phyloP scores from a whole-genome alignment of 2,113 vertebrate genomes.

The Microtus ochrogaster region DNA sequence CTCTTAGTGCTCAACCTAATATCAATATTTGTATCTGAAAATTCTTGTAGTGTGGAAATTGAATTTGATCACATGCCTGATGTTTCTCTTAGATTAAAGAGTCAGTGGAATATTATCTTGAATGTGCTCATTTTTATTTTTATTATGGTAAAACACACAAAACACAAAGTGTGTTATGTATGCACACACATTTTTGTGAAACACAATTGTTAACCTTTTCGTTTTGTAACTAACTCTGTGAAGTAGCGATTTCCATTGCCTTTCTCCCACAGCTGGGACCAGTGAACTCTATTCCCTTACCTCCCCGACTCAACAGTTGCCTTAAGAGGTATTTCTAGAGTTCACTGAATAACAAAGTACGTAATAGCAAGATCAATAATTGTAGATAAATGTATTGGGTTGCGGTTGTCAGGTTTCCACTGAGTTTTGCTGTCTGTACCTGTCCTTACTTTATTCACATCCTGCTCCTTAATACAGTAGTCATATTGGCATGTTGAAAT shows the following conservation, averaged over 20 bases:
- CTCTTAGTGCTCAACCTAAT: neutral
- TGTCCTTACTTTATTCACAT: slow-evolving; percentile 12
- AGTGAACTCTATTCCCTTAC: neutral
- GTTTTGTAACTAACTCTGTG: neutral
- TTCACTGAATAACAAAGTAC: neutral
- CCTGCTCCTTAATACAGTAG: neutral
- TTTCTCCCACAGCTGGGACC: neutral
- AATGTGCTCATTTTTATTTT: neutral
- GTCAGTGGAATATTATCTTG: slow-evolving; percentile 1
- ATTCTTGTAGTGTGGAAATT: slow-evolving; percentile 56
- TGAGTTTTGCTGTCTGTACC: neutral
- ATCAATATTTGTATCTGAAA: slow-evolving; percentile 34
- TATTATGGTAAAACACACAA: neutral
- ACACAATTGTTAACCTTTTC: neutral
- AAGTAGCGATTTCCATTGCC: neutral
- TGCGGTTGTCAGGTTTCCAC: neutral
- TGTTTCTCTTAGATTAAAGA: slow-evolving; percentile 28
- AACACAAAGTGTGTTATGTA: neutral
- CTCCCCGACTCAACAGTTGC: neutral
- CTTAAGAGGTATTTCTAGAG: slow-evolving; percentile 23
- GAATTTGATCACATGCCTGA: slow-evolving; percentile 45
- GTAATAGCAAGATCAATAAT: neutral
- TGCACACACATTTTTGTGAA: neutral
- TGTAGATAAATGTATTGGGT: slow-evolving; percentile 25
- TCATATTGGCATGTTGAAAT: neutral